phyloP scores from a whole-genome alignment of 2,113 vertebrate species.

The Poicephalus gulielmi region DNA sequence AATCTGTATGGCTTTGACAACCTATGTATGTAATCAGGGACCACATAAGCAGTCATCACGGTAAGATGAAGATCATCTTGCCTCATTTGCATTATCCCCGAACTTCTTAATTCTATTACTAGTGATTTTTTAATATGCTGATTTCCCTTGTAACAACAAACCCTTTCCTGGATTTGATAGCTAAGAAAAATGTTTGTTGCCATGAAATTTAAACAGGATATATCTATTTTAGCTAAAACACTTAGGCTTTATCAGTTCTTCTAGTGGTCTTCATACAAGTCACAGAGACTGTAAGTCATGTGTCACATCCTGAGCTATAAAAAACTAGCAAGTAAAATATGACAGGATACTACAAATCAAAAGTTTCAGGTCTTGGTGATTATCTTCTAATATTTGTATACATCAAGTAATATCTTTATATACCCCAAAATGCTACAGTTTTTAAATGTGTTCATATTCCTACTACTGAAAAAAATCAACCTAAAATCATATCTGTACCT shows the following conservation, averaged over 20 bases:
- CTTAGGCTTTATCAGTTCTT: not conserved
- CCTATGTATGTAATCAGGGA: not conserved
- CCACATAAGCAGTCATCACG: not conserved
- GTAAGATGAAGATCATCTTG: not conserved
- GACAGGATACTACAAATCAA: not conserved
- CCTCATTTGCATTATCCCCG: not conserved
- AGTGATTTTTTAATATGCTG: not conserved
- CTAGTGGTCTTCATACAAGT: not conserved
- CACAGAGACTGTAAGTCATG: not conserved
- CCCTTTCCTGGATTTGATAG: not conserved
- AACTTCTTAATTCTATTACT: not conserved
- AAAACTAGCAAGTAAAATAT: not conserved
- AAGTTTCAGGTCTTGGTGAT: fast-evolving
- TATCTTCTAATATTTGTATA: not conserved
- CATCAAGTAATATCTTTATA: not conserved
- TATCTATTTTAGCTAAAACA: not conserved
- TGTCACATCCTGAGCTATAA: not conserved
- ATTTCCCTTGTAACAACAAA: not conserved
- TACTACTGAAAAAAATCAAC: not conserved
- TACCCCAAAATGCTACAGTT: not conserved
- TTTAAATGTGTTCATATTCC: not conserved
- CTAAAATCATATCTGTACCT: not conserved
- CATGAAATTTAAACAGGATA: not conserved
- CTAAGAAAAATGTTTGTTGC: not conserved
- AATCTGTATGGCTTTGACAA: not conserved